Percentiles rank a stretch among this genome's conserved stretches.
These are phyloP conservation scores for Sciurus niger DNA, from an alignment of 2,113 vertebrate genomes.

Conservation along the genomic window DNA sequence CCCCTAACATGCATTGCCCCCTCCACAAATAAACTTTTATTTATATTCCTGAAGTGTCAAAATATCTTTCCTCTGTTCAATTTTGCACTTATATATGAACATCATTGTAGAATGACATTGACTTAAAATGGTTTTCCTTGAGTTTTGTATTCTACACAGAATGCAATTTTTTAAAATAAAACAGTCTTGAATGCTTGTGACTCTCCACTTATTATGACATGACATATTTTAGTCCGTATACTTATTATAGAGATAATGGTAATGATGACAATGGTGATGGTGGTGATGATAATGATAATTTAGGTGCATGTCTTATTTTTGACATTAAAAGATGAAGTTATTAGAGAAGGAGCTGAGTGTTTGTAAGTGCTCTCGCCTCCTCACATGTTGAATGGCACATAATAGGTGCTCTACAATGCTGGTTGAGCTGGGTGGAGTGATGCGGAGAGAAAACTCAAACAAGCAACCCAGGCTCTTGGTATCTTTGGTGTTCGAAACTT, in stretches of 20 bases:
- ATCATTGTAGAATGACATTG: not conserved
- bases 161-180: not conserved
- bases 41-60: not conserved
- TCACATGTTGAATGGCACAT: not conserved
- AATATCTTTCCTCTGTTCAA: not conserved
- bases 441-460: not conserved
- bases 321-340: not conserved
- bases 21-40: not conserved
- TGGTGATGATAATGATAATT: not conserved
- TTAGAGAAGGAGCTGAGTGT: not conserved
- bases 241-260: not conserved
- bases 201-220: not conserved
- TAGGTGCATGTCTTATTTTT: not conserved
- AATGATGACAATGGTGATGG: not conserved
- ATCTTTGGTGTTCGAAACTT: slow-evolving; percentile 54
- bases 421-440: not conserved
- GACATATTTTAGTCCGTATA: not conserved
- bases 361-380: not conserved
- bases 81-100: not conserved
- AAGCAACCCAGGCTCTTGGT: not conserved
- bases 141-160: not conserved
- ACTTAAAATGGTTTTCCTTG: not conserved
- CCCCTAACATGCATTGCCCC: accelerated
- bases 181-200: not conserved
- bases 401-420: not conserved